Base-by-base conservation (phyloP, 2,797 vertebrate genomes). In the Schizothorax lantsangensis region DNA sequence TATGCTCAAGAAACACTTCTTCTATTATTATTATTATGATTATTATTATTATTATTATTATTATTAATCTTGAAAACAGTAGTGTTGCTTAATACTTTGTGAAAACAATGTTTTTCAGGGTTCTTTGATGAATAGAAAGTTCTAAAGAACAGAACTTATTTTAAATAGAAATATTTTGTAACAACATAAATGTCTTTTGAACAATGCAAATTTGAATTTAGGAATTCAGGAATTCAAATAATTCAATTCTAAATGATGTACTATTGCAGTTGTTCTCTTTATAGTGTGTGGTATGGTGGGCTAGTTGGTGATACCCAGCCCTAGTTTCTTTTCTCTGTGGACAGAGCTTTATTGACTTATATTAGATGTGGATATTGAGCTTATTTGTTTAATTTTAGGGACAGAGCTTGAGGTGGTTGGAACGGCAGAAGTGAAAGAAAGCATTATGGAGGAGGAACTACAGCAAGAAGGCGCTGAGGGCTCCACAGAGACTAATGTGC, bases 331-430 rank as follows among this genome's bases (percentile, higher is more conserved):
- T 68, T 49, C 30, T 68, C 62, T 36, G 26, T 40, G 21, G 9
- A n/a, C 17, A 26, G 19, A 21, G 23, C 59, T 19, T 79, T 68
- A 68, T 69, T 85, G 54, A 30, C 21, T 84, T 17, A 17, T 57
- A 54, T 19, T 71, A 17, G 68, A 12, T 57, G 17, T 74, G 17
- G 30, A 30, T 78, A 33, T 84, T 75, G 30, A 81, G 12, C 75
- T 47, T 14, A 23, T 86, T 21, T 89, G n/a, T 89, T 87, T 88
- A 38, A 12, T 43, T 91, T 84, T 68, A 94, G 95, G 91, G 71
- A 74, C 45, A 43, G 91, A 94, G 62, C 78, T 90, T 85, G 89
- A 89, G 84, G 84, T 79, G 87, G 89, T 88, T 89, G 91, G 88
- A 86, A 86, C 79, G 79, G 57, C 89, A 89, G 90, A 91, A 6